A percentile compares a stretch with the other conserved stretches of the same genome.
phyloP scores from a whole-genome alignment of 2,797 vertebrate species.

The Craterocephalus amniculus region DNA sequence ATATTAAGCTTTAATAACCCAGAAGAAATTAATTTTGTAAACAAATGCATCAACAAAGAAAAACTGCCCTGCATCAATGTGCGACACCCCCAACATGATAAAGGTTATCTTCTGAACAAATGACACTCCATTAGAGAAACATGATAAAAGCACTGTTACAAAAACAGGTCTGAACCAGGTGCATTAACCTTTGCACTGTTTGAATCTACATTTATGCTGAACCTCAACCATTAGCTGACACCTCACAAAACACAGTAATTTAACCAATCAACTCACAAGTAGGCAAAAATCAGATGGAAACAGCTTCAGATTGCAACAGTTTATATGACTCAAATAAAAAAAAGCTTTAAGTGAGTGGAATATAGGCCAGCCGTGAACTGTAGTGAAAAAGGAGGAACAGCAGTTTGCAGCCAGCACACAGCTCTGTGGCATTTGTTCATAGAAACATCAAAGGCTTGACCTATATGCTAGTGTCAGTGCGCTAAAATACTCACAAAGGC shows the following conservation, averaged over 20 bases:
- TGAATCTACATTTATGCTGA: slow-evolving; percentile 34
- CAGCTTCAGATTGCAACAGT: not conserved
- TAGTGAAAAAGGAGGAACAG: slow-evolving; percentile 13
- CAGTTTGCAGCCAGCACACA: slow-evolving; percentile 3
- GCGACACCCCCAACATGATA: slow-evolving; percentile 30
- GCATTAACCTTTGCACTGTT: slow-evolving; percentile 63
- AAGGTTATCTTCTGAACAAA: slow-evolving; percentile 48
- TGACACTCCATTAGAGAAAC: slow-evolving; percentile 33
- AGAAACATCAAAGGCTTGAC: slow-evolving; percentile 14
- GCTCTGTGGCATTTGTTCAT: slow-evolving; percentile 20
- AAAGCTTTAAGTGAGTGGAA: slow-evolving; percentile 9
- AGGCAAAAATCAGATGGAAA: slow-evolving; percentile 11
- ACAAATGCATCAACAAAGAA: slow-evolving; percentile 39
- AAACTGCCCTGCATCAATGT: slow-evolving; percentile 41
- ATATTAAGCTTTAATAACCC: slow-evolving; percentile 6
- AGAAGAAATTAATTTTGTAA: slow-evolving; percentile 29
- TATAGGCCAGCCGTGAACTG: not conserved
- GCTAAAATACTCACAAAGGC: slow-evolving; percentile 4
- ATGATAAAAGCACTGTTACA: slow-evolving; percentile 58
- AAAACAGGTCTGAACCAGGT: slow-evolving; percentile 37
- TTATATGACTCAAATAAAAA: slow-evolving; percentile 12
- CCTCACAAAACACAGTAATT: slow-evolving; percentile 21
- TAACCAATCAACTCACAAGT: slow-evolving; percentile 29
- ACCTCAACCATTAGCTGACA: slow-evolving; percentile 42
- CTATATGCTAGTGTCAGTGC: slow-evolving; percentile 8